Evolutionary conservation across 2,797 vertebrate genomes (phyloP), one percentile per base, ranked within the genome.

Genomic region (Microctenopoma steveboyesi): DNA sequence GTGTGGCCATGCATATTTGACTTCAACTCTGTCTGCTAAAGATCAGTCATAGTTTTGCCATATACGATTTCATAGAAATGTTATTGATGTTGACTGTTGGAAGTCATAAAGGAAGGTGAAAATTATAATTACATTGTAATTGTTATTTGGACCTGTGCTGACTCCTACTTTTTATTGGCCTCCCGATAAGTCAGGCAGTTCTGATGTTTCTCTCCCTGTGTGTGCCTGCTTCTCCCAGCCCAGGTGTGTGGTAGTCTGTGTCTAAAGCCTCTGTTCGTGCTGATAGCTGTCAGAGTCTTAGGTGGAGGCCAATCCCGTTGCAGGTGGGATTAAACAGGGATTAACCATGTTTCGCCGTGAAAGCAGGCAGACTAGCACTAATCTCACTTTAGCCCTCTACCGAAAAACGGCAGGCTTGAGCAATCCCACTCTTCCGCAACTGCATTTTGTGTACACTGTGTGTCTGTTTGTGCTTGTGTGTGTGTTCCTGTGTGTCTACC

Each of bases 351-450:
- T 89, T 78, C 75, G 81, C 71, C 11, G 66, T 86, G 82, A 88
- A 88, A 87, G 82, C 82, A 90, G 81, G 84, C 81, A 79, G 85
- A 87, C 79, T 72, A 79, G 75, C 69, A 84, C 86, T 90, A 87
- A 88, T 88, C 88, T 89, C 79, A 89, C 79, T 90, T 87, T 78
- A 88, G 83, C 83, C 78, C 69, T 67, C 45, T 22, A 65, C 79
- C 35, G 25, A 77, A 87, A 87, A 88, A 69, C 55, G 47, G 55
- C 76, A 51, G 68, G 73, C 64, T 83, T 85, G 77, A 82, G 64
- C 83, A 85, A 85, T 79, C 75, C 64, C 62, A 22, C 74, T 75
- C 78, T 83, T 75, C 80, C 59, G 16, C 13, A n/a, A 56, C 78
- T 76, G 79, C 57, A 40, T 70, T 57, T 51, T 70, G 74, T 79